These are phyloP conservation scores for rabbit (Oryctolagus cuniculus) DNA, from an alignment of 2,113 vertebrate genomes.

Conservation along the genomic window mOryCun1.1 NC_091450.1:44165501-44166000, in stretches of 20 bases:
- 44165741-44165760: not conserved
- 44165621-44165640: constrained; percentile 25
- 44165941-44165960: no score
- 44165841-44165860: not conserved
- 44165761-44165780: not conserved
- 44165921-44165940: no score
- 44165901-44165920: no score
- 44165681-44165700: constrained; percentile 20
- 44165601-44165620: not conserved
- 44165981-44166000: no score
- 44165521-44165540: constrained; percentile 8
- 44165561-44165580: not conserved
- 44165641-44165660: constrained; percentile 81
- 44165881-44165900: no score
- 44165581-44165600: not conserved
- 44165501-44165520: constrained; percentile 64
- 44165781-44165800: not conserved
- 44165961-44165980: no score
- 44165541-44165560: not conserved
- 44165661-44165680: constrained; percentile 65
- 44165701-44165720: constrained; percentile 81
- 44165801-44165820: not conserved
- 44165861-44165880: no score
- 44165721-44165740: not conserved
- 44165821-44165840: not conserved